phyloP scores from a whole-genome alignment of 2,888 invertebrate genomes.

The Scaptomyza caliginosa region DNA sequence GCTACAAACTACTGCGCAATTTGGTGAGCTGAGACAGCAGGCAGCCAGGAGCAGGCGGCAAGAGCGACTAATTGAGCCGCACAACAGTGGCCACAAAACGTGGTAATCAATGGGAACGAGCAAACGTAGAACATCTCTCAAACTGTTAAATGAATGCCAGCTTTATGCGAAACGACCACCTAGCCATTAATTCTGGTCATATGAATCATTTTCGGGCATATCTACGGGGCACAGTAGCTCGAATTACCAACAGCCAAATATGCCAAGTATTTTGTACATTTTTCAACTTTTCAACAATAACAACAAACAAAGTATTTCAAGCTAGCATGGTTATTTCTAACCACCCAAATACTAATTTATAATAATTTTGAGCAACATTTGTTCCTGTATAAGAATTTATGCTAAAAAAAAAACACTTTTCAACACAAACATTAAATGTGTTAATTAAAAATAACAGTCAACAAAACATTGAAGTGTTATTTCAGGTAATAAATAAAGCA shows the following conservation, averaged over 20 bases:
- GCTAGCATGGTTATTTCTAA: not conserved
- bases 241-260: not conserved
- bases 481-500: not conserved
- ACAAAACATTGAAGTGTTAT: not conserved
- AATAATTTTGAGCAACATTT: too few species aligned
- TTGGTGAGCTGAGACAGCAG: not conserved
- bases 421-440: not conserved
- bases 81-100: slow-evolving; percentile 17
- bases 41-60: not conserved
- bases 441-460: not conserved
- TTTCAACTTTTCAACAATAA: too few species aligned
- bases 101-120: slow-evolving; percentile 14
- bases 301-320: not conserved
- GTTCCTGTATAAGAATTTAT: too few species aligned
- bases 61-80: slow-evolving; percentile 37
- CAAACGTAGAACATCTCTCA: not conserved
- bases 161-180: slow-evolving; percentile 6
- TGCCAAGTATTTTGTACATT: not conserved
- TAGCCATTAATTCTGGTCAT: slow-evolving; percentile 9
- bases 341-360: too few species aligned
- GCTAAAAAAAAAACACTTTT: not conserved
- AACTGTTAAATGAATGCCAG: slow-evolving; percentile 6
- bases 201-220: not conserved
- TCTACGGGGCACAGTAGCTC: not conserved
- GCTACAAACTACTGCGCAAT: not conserved